A percentile compares a stretch with the other conserved stretches of the same genome.
Evolutionary conservation across 2,797 vertebrate genomes (phyloP).

Genomic region (Aeoliscus strigatus): DNA sequence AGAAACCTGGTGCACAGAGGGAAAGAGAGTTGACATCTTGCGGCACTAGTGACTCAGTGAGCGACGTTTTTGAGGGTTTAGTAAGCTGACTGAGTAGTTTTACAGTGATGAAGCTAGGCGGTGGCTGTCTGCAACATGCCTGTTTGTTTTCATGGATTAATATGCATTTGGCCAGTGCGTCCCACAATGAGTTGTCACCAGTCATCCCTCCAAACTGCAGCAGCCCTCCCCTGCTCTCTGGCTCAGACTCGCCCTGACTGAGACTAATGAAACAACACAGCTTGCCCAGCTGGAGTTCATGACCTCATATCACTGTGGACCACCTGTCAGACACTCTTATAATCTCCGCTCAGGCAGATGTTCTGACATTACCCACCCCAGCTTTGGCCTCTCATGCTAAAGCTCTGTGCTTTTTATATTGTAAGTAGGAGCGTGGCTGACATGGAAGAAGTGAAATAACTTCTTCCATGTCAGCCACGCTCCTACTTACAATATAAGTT

Average conservation of each 20-base stretch:
- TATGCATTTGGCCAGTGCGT: constrained; percentile 46
- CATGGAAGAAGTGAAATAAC: constrained; percentile 45
- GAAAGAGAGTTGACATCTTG: constrained; percentile 35
- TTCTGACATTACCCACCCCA: constrained; percentile 66
- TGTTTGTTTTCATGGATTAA: constrained; percentile 69
- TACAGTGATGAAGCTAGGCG: constrained; percentile 59
- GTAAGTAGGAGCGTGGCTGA: constrained; percentile 31
- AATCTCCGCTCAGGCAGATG: constrained; percentile 62
- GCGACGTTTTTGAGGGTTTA: constrained; percentile 33
- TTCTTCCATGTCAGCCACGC: no score
- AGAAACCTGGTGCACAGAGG: constrained; percentile 9
- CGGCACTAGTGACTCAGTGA: constrained; percentile 35
- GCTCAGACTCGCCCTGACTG: constrained; percentile 39
- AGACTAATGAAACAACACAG: constrained; percentile 65
- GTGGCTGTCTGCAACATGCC: constrained; percentile 55
- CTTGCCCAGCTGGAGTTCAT: constrained; percentile 65
- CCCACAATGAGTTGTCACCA: constrained; percentile 57
- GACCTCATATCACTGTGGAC: constrained; percentile 60
- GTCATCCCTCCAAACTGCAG: constrained; percentile 34
- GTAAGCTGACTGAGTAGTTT: constrained; percentile 57
- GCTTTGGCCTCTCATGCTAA: constrained; percentile 43
- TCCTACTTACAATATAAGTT: no score
- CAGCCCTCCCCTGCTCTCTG: constrained; percentile 40
- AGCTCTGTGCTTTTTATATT: constrained; percentile 43
- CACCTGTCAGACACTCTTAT: constrained; percentile 71